Base-by-base conservation (phyloP, 2,113 vertebrate genomes). In the Onychorhynchus coronatus region DNA sequence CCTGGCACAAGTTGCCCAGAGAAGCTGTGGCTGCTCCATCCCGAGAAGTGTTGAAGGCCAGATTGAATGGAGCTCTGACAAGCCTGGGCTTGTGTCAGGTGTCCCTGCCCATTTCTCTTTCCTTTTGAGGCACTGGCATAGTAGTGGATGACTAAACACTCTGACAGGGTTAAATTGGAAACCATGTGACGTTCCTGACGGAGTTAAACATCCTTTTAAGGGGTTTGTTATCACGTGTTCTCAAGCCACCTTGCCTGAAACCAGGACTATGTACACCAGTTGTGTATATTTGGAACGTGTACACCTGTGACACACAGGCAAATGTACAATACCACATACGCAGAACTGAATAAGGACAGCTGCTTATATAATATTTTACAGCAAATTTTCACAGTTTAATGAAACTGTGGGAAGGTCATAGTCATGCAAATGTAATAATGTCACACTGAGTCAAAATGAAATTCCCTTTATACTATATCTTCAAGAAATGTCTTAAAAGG, bases 401-500 rank as follows among this genome's bases (percentile, higher is more conserved):
- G 5, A 22, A 77, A 27, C 2, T 25, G 5, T 47, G 6, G 15
- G 14, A 84, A 27, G 3, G 6, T 70, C 8, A 53, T 14, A 15
- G 5, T 35, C 52, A 41, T 62, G 8, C 3, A 31, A 19, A 3
- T 53, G 5, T 20, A 63, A 52, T 52, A 31, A 14, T 22, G 33
- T 23, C 22, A 27, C 18, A 25, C 4, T 16, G 16, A 7, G 28
- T 58, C 7, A 70, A 72, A 91, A 24, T 4, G 0, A 42, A 73
- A 41, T 81, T 77, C 22, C 9, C 42, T 73, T 79, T 82, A 23
- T 33, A 3, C 6, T 23, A 0, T 50, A 42, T 47, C 15, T 67
- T 72, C 3, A 66, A 39, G 46, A 2, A 0, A 18, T 52, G 66
- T 0, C 1, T 41, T 73, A 49, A 52, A 65, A 58, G 0, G 53